Evolutionary conservation across 2,888 invertebrate species (phyloP), one percentile per base, ranked within the genome.

Genomic region (Hedychridium roseum): DNA sequence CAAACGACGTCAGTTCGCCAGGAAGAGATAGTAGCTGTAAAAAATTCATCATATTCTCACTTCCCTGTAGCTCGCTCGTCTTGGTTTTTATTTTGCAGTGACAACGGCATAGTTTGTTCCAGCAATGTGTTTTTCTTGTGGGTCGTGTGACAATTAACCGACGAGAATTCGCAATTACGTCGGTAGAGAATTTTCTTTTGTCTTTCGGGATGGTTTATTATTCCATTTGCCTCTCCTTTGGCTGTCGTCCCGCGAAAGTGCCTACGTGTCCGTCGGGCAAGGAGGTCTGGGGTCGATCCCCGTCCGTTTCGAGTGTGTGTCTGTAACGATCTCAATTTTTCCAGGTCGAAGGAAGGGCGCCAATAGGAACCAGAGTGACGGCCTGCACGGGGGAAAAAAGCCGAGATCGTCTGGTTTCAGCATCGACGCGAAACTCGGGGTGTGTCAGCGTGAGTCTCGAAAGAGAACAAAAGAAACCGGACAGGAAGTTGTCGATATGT

Each of bases 321-420:
- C 37, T 41, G 54, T 52, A 61, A 60, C 52, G 57, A 53, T 60
- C 57, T 54, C 54, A 52, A 64, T 62, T 64, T 60, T 51, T 56
- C 43, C 45, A 43, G 45, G 27, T 16, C 47, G 46, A 30, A 27
- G 37, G 20, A 34, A 34, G 11, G 30, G 15, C n/a, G 17, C 44
- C 36, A n/a, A n/a, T n/a, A n/a, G 36, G 36, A 36, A 34, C 39
- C 42, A 47, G 53, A 50, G 43, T 42, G 35, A 39, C 42, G 32
- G 48, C 43, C 49, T n/a, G n/a, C 45, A 49, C 3, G 15, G 15
- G 6, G 12, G 20, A 16, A 40, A 40, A 40, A 40, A 40, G 30
- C 30, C 28, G 26, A 26, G 6, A n/a, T 40, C n/a, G 30, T n/a
- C n/a, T n/a, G 15, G 12, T 4, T 5, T 14, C 15, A 38, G 2